phyloP scores from a whole-genome alignment of 2,113 vertebrate genomes.

The Alosa alosa region DNA sequence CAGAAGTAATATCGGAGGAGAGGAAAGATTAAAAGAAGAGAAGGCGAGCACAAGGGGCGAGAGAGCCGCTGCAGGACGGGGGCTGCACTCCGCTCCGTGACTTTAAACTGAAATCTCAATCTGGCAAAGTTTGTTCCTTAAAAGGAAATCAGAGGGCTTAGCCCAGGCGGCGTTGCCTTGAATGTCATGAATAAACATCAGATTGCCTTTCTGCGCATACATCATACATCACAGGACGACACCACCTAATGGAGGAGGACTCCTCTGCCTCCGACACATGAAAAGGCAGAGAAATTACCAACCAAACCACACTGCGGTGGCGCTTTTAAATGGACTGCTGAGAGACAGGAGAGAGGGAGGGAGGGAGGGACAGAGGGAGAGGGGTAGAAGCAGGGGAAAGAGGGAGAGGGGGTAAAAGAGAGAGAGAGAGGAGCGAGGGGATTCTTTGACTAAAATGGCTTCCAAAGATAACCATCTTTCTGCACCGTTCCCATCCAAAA shows the following conservation, averaged over 20 bases:
- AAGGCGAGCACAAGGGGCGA: slow-evolving; percentile 5
- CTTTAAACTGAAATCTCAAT: slow-evolving; percentile 74
- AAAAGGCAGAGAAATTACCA: slow-evolving; percentile 72
- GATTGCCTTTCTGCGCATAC: slow-evolving; percentile 69
- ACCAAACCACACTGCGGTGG: slow-evolving; percentile 60
- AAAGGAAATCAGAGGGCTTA: slow-evolving; percentile 74
- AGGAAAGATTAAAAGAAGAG: slow-evolving; percentile 53
- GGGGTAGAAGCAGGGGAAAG: slow-evolving; percentile 16
- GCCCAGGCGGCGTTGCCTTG: slow-evolving; percentile 68
- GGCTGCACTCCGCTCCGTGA: slow-evolving; percentile 50
- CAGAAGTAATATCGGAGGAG: slow-evolving; percentile 67
- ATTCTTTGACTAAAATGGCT: slow-evolving; percentile 65
- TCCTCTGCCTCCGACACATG: slow-evolving; percentile 68
- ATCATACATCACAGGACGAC: slow-evolving; percentile 76
- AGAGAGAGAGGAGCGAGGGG: slow-evolving; percentile 36
- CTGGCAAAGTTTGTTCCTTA: slow-evolving; percentile 74
- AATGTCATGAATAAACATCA: slow-evolving; percentile 79
- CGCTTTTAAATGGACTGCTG: slow-evolving; percentile 65
- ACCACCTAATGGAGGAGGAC: slow-evolving; percentile 74
- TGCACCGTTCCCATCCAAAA: slow-evolving; percentile 15
- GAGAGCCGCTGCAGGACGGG: slow-evolving; percentile 53
- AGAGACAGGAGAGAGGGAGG: slow-evolving; percentile 52
- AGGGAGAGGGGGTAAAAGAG: slow-evolving; percentile 38
- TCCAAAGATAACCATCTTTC: slow-evolving; percentile 56
- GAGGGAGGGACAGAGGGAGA: slow-evolving; percentile 33